Percentiles rank a stretch among this genome's conserved stretches.
Conservation (phyloP, 2,797 vertebrate species). For the Rhyacichthys aspro region DNA sequence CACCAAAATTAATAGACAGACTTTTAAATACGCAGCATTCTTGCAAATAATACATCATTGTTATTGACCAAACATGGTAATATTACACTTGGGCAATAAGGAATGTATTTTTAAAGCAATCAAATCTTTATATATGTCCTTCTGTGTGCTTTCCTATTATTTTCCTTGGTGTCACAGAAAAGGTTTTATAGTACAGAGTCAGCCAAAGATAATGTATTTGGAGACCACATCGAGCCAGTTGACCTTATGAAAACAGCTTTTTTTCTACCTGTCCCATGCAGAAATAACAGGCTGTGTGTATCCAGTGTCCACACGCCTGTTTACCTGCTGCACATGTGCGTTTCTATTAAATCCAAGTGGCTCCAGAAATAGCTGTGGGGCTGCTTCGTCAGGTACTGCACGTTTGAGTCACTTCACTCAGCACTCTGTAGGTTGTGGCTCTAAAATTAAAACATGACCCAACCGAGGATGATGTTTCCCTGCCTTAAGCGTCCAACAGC, state of each 20-base stretch:
- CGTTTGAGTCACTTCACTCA: slow-evolving; percentile 42
- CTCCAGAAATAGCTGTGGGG: slow-evolving; percentile 46
- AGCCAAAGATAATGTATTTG: slow-evolving; percentile 49
- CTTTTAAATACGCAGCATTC: too few species aligned
- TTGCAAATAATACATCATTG: too few species aligned
- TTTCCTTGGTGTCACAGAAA: slow-evolving; percentile 33
- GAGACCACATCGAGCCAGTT: slow-evolving; percentile 52
- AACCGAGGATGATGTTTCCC: slow-evolving; percentile 56
- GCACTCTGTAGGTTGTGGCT: slow-evolving; percentile 33
- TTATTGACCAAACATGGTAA: too few species aligned
- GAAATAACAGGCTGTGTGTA: slow-evolving; percentile 62
- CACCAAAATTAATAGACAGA: too few species aligned
- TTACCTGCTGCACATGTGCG: slow-evolving; percentile 39
- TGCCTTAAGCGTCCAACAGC: slow-evolving; percentile 47
- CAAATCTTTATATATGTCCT: not conserved
- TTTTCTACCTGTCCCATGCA: slow-evolving; percentile 39
- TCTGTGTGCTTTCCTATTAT: not conserved
- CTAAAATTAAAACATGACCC: slow-evolving; percentile 71
- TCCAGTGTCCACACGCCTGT: slow-evolving; percentile 42
- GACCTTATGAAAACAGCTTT: slow-evolving; percentile 71
- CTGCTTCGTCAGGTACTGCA: slow-evolving; percentile 43
- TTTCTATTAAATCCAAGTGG: slow-evolving; percentile 31
- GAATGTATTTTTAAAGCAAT: not conserved
- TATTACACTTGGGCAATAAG: too few species aligned
- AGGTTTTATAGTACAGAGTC: slow-evolving; percentile 28